A percentile compares a stretch with the other conserved stretches of the same genome.
Conservation (phyloP, 2,888 invertebrate genomes). For the Eilema caniola region DNA sequence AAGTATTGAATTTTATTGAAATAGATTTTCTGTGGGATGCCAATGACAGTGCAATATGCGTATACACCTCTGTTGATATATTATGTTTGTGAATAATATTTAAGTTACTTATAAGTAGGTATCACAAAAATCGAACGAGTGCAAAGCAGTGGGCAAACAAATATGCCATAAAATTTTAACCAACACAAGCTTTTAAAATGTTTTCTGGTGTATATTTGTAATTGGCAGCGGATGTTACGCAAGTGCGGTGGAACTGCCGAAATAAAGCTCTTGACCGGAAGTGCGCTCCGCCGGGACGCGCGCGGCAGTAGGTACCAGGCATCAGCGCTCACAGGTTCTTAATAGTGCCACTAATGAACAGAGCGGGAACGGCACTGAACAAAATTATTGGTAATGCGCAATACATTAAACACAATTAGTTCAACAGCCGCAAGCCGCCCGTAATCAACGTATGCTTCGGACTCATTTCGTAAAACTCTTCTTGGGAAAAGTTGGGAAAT, state of each 20-base stretch:
- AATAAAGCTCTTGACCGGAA: constrained; percentile 76
- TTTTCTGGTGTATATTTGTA: constrained; percentile 61
- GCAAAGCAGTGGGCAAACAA: background rate
- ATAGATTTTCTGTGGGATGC: too few relatives aligned
- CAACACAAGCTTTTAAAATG: constrained; percentile 40
- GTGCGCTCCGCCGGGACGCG: constrained; percentile 54
- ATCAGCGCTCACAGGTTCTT: constrained; percentile 54
- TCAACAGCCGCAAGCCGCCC: constrained; percentile 35
- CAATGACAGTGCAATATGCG: too few relatives aligned
- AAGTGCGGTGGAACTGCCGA: constrained; percentile 67
- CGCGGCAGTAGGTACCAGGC: constrained; percentile 18
- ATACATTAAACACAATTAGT: constrained; percentile 59
- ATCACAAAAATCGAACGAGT: too few relatives aligned
- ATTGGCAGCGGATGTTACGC: constrained; percentile 76
- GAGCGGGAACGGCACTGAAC: constrained; percentile 54
- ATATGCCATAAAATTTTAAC: constrained; percentile 15
- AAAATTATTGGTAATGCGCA: constrained; percentile 64
- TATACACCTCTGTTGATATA: background rate
- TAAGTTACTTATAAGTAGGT: too few relatives aligned
- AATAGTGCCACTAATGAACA: constrained; percentile 68
- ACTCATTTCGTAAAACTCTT: constrained; percentile 51
- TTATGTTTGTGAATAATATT: too few relatives aligned
- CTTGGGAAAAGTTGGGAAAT: constrained; percentile 37
- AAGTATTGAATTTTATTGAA: too few relatives aligned
- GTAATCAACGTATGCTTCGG: constrained; percentile 52